Base-by-base conservation (phyloP, 2,888 invertebrate genomes). In the Thysanoteuthis rhombus region DNA sequence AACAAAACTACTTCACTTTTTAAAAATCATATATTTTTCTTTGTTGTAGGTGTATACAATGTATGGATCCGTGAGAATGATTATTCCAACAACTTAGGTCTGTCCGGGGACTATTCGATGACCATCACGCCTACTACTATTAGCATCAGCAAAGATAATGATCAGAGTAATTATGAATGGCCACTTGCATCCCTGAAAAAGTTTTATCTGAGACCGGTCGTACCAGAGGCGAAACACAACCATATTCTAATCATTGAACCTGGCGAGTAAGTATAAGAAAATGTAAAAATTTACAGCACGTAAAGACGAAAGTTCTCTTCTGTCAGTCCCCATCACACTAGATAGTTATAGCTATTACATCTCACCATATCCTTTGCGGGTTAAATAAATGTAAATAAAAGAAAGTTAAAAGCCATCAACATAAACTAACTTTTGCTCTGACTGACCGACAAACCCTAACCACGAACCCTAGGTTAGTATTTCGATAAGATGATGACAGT, bases 21-120 rank as follows among this genome's bases (percentile, higher is more conserved):
- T 58, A 28, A 28, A 58, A 58, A 8, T 0, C 2, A 25, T 25
- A 28, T 58, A 2, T 45, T 38, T 39, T 52, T 75, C 19, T 39
- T 47, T 39, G 28, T 93, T 93, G n/a, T 32, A 93, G 93, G 47
- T 38, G 58, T 36, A 39, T 58, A 93, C 38, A 19, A 52, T 47
- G 93, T 93, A 3, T 93, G 93, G 93, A 22, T 93, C 0, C 45
- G 93, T 47, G 93, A 47, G 58, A 93, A 93, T 58, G 93, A 93
- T 32, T 47, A 93, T 32, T 93, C 93, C 1, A 36, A 36, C 16
- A 16, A 38, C 22, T 39, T 93, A 25, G 38, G 52, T 5, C 58
- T 93, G 1, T 22, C 39, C 25, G 93, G 93, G 19, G 58, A 58
- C 36, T 93, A 93, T 58, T 58, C 25, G n/a, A 93, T 93, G 93